A percentile compares a stretch with the other conserved stretches of the same genome.
Conservation (phyloP, 2,888 invertebrate species). For the Cinara cedri region DNA sequence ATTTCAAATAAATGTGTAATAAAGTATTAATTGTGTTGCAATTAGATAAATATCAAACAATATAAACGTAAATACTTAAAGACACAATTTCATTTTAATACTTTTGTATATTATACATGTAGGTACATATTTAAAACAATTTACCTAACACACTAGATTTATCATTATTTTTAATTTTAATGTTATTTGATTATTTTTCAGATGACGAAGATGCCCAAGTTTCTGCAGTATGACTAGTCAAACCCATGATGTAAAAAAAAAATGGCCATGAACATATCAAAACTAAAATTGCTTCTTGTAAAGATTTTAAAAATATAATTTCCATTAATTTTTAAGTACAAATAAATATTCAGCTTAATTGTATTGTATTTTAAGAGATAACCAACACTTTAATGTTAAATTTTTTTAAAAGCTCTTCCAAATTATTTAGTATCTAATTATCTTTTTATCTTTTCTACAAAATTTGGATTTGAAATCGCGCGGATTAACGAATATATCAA, state of each 20-base stretch:
- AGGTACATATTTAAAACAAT: too few species aligned
- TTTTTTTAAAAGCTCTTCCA: slow-evolving; percentile 40
- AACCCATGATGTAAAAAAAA: slow-evolving; percentile 38
- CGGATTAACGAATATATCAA: slow-evolving; percentile 2
- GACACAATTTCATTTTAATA: too few species aligned
- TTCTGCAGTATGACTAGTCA: slow-evolving; percentile 66
- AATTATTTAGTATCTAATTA: slow-evolving; percentile 39
- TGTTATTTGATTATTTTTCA: background rate
- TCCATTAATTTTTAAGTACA: slow-evolving; percentile 52
- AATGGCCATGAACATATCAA: slow-evolving; percentile 56
- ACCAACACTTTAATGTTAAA: slow-evolving; percentile 17
- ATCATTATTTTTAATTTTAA: background rate
- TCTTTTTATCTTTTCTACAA: slow-evolving; percentile 55
- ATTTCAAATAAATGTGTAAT: too few species aligned
- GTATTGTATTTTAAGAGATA: slow-evolving; percentile 21
- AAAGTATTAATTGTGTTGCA: too few species aligned
- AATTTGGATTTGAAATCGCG: slow-evolving; percentile 36
- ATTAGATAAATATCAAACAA: too few species aligned
- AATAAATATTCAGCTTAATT: slow-evolving; percentile 20
- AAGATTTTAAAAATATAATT: slow-evolving; percentile 35
- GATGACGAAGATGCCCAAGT: slow-evolving; percentile 71
- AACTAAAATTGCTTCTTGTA: slow-evolving; percentile 47
- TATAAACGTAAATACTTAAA: too few species aligned
- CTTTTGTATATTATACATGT: too few species aligned
- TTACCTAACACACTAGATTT: too few species aligned